Conservation (phyloP, 1,140 invertebrate genomes). For the Trichonephila clavata region DNA sequence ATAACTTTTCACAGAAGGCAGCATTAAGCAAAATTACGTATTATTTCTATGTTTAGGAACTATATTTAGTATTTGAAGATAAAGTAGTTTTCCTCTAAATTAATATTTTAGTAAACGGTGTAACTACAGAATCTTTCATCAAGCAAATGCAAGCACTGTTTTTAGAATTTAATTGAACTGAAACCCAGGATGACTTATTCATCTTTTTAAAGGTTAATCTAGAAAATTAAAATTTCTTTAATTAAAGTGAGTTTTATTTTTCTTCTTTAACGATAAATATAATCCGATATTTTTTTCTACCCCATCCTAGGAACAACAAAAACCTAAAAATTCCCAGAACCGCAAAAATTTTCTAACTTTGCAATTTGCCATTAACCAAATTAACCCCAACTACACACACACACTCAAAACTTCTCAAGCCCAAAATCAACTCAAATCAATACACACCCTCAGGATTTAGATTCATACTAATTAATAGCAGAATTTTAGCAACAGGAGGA, state of each 20-base stretch:
- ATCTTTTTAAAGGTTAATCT: background rate
- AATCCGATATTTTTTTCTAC: background rate
- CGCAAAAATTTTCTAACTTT: background rate
- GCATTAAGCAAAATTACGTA: too few species aligned
- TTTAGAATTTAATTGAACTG: too few species aligned
- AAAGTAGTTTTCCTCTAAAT: too few species aligned
- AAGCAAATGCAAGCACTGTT: too few species aligned
- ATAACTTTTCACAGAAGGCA: too few species aligned
- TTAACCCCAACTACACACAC: background rate
- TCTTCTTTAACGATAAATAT: background rate
- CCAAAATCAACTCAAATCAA: background rate
- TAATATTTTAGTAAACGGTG: too few species aligned
- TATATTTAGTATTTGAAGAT: too few species aligned
- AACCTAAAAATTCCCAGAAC: background rate
- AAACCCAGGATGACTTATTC: background rate
- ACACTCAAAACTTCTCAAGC: background rate
- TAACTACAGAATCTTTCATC: too few species aligned
- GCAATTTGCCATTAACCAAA: conserved; percentile 31
- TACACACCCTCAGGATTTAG: conserved; percentile 8
- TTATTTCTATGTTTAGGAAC: too few species aligned
- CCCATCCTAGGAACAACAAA: background rate
- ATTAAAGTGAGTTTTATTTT: background rate
- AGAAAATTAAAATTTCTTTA: background rate
- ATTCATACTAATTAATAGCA: conserved; percentile 17
- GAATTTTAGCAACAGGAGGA: background rate